Evolutionary conservation across 2,797 vertebrate species (phyloP), one percentile per base, ranked within the genome.

Genomic region (Dipus sagitta): DNA sequence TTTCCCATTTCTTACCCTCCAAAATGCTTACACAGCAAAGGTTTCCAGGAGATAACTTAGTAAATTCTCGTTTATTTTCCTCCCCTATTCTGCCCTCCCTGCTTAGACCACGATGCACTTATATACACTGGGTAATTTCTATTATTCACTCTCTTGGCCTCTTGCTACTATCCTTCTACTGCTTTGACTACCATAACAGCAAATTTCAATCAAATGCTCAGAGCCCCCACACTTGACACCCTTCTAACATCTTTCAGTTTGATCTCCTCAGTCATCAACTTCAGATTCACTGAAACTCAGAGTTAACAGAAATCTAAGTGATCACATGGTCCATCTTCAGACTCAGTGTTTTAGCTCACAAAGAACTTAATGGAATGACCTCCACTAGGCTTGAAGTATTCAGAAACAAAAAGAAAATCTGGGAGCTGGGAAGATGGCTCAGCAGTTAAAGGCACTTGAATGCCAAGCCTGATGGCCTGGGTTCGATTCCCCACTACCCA

Each of bases 1-100:
- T 80, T 86, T 95, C 79, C 84, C 34, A 85, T 86, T 80, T 92
- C 86, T 92, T 94, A 93, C 62, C 52, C 34, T 47, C 34, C 71
- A 94, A 84, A 91, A 89, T 60, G 72, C 70, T 94, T 71, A 88
- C 2, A 71, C 20, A 70, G 47, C 75, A 3, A 93, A 92, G 42
- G 11, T n/a, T 26, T 86, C 6, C 42, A 58, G 23, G 21, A 64
- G 32, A 54, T 18, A 92, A 81, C 52, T 2, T 68, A 13, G 38
- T 20, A 71, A 20, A 32, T 52, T 76, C 62, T 87, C 20, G 64
- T 72, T 60, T 28, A 42, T 26, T 83, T 23, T 23, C 9, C 14
- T 1, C 65, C 10, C 10, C 47, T 12, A 20, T 67, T 26, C 42
- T 24, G 30, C 14, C 26, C 2, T 26, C 20, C 24, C 26, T 30